Percentiles rank a stretch among this genome's conserved stretches.
Evolutionary conservation across 1,140 invertebrate genomes (phyloP).

Genomic region (Zaprionus nigranus): DNA sequence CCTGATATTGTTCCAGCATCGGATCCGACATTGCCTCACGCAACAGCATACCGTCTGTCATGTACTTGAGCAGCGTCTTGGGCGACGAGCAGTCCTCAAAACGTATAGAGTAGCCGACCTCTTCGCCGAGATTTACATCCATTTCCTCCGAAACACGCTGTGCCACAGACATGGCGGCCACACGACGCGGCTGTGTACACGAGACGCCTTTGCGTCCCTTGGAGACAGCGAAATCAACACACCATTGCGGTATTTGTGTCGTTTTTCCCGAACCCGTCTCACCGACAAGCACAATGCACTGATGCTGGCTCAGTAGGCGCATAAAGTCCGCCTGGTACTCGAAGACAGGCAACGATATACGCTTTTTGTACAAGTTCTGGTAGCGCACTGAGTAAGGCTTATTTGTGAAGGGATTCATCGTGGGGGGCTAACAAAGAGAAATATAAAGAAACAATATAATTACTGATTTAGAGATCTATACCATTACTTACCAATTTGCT

Average conservation of each 20-base stretch:
- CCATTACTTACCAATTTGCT: conserved; percentile 66
- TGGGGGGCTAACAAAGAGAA: conserved; percentile 46
- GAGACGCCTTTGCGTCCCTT: conserved; percentile 93
- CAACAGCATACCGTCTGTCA: conserved; percentile 99
- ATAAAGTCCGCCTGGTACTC: conserved; percentile 99
- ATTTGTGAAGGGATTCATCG: conserved; percentile 89
- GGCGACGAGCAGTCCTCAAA: conserved; percentile 99
- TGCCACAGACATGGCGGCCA: conserved; percentile 99
- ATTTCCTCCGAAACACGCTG: conserved; percentile 99
- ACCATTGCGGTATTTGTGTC: conserved; percentile 97
- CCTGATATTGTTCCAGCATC: conserved; percentile 97
- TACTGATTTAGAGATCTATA: not conserved
- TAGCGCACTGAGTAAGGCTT: conserved; percentile 92
- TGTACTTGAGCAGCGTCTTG: conserved; percentile 96
- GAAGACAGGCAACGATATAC: conserved; percentile 97
- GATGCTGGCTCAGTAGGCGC: conserved; percentile 91
- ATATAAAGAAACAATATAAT: not conserved
- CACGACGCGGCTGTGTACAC: conserved; percentile 98
- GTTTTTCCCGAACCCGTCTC: conserved; percentile 98
- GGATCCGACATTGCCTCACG: conserved; percentile 99
- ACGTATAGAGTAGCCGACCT: conserved; percentile 99
- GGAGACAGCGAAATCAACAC: conserved; percentile 93
- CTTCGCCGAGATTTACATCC: conserved; percentile 97
- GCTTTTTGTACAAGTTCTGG: conserved; percentile 93
- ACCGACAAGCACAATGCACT: conserved; percentile 87